Base-by-base conservation (phyloP, 2,888 invertebrate genomes). In the Gymnocheta viridis region DNA sequence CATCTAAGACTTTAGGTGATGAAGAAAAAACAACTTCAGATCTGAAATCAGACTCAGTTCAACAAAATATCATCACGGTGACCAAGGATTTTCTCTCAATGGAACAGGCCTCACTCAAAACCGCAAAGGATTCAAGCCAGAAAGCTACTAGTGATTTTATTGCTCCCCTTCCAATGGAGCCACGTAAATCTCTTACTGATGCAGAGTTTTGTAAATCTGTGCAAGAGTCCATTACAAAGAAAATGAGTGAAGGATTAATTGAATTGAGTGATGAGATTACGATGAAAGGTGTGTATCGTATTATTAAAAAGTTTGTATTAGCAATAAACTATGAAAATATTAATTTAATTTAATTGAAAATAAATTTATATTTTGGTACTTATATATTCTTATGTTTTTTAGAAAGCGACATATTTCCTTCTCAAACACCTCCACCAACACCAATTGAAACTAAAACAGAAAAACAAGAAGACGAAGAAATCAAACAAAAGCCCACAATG, bases 341-440 rank as follows among this genome's bases (percentile, higher is more conserved):
- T 2, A 38, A 4, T 38, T 4, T 4, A 9, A 2, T 7, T 38
- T 38, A 6, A 10, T 38, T 10, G 7, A 38, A 38, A 10, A 5
- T 32, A 32, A 5, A 32, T 32, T 4, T 32, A 32, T 32, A 32
- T 32, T 4, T 32, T 5, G 7, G 7, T 32, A 32, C 7, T 7
- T 32, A 32, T 32, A 32, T 5, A 32, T 5, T 44, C 2, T 44
- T 44, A 44, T 4, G 4, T 51, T 72, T 81, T 66, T 81, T 49
- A 88, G 89, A 88, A 86, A 89, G 88, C 82, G 90, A 91, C 86
- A 89, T 91, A 80, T 90, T 90, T 60, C 83, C 89, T 81, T 91
- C 91, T 62, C 91, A 91, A 86, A 92, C 92, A 82, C 92, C 92
- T 78, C 92, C 92, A 82, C 92, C 92, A 81, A 92, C 92, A 82